Conservation (phyloP, 2,888 invertebrate genomes). For the Leptopilina syphax region DNA sequence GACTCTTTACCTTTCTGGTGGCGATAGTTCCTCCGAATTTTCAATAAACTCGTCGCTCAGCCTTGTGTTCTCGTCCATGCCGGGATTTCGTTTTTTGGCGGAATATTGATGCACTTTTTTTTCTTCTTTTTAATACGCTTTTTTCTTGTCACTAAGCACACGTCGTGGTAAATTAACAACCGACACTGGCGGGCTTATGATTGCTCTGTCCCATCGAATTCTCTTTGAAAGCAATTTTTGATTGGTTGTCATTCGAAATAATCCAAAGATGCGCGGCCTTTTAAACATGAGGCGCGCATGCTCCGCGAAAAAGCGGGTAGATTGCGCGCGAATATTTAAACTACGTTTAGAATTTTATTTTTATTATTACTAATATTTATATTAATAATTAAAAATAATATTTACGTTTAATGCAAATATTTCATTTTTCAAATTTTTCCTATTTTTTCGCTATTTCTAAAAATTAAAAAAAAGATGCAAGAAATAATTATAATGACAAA, state of each 20-base stretch:
- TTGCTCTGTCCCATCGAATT: constrained; percentile 14
- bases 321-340: constrained; percentile 36
- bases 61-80: constrained; percentile 59
- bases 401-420: too few species aligned
- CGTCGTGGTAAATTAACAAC: constrained; percentile 19
- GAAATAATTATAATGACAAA: neutral
- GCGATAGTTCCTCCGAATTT: constrained; percentile 62
- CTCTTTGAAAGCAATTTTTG: neutral
- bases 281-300: constrained; percentile 26
- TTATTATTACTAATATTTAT: neutral
- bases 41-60: constrained; percentile 56
- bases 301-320: constrained; percentile 35
- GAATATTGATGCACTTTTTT: constrained; percentile 57
- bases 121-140: neutral
- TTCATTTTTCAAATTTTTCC: too few species aligned
- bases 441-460: too few species aligned
- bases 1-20: constrained; percentile 63
- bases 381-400: neutral
- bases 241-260: constrained; percentile 30
- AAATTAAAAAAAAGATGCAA: neutral
- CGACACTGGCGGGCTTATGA: constrained; percentile 50
- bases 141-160: neutral
- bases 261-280: constrained; percentile 21
- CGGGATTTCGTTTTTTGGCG: constrained; percentile 62
- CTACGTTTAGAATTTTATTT: neutral